Evolutionary conservation across 2,888 invertebrate genomes (phyloP).

Genomic region (Plebejus argus): DNA sequence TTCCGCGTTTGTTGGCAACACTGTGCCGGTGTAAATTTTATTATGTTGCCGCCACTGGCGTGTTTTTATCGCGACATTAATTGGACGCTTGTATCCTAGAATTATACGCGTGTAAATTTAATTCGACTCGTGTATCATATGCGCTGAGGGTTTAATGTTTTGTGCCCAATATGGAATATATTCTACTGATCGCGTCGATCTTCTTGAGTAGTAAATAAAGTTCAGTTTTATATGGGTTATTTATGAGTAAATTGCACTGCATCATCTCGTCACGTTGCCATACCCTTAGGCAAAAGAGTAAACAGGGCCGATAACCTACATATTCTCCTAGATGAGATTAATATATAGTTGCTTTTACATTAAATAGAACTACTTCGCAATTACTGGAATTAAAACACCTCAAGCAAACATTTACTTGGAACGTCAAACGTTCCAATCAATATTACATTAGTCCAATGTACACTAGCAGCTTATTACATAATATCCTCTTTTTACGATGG

Average conservation of each 20-base stretch:
- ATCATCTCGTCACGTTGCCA: too few species aligned
- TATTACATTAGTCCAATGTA: conserved; percentile 1
- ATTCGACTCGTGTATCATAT: not conserved
- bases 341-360: too few species aligned
- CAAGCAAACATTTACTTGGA: not conserved
- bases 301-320: too few species aligned
- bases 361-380: not conserved
- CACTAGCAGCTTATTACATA: not conserved
- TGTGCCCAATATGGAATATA: not conserved
- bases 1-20: conserved; percentile 34
- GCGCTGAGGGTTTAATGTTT: not conserved
- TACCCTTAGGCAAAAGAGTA: too few species aligned
- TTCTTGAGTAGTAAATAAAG: too few species aligned
- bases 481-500: not conserved
- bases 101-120: not conserved
- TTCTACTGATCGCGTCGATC: not conserved
- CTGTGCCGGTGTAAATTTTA: conserved; percentile 44
- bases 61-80: conserved; percentile 19
- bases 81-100: conserved; percentile 15
- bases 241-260: too few species aligned
- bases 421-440: not conserved
- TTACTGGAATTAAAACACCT: not conserved
- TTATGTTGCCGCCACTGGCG: conserved; percentile 44
- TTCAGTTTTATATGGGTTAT: too few species aligned
- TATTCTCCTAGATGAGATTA: too few species aligned